phyloP scores from a whole-genome alignment of 2,113 vertebrate species.

The Rhinogobius similis region DNA sequence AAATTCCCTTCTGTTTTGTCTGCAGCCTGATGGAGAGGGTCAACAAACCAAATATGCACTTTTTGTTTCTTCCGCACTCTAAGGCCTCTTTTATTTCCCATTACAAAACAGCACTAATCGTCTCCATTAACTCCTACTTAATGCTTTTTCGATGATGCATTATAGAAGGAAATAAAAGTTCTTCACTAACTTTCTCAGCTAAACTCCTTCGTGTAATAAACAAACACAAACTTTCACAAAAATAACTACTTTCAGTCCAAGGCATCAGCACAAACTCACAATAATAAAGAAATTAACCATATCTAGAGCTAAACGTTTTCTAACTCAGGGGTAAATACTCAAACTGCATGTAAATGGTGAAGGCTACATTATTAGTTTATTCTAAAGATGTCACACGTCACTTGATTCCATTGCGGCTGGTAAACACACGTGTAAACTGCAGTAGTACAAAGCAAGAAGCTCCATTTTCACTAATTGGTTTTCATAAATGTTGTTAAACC shows the following conservation, averaged over 20 bases:
- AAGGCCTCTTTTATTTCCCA: not conserved
- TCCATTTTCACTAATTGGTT: no score
- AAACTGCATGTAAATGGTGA: not conserved
- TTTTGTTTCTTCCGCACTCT: not conserved
- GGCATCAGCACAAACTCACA: not conserved
- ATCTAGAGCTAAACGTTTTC: not conserved
- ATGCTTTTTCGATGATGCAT: not conserved
- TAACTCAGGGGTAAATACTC: not conserved
- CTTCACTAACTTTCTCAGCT: not conserved
- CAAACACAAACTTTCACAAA: not conserved
- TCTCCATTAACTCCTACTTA: constrained; percentile 3
- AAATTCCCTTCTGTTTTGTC: not conserved
- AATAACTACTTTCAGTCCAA: not conserved
- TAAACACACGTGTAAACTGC: no score
- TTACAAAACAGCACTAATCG: constrained; percentile 3
- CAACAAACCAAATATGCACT: not conserved
- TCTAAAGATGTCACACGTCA: no score
- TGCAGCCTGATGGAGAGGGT: not conserved
- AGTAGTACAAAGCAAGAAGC: no score
- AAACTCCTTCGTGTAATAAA: not conserved
- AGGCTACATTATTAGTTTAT: not conserved
- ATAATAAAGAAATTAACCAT: not conserved
- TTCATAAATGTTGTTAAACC: no score
- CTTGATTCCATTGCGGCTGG: no score
- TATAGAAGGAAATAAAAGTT: not conserved